phyloP scores from a whole-genome alignment of 2,113 vertebrate genomes.

The Festucalex cinctus region DNA sequence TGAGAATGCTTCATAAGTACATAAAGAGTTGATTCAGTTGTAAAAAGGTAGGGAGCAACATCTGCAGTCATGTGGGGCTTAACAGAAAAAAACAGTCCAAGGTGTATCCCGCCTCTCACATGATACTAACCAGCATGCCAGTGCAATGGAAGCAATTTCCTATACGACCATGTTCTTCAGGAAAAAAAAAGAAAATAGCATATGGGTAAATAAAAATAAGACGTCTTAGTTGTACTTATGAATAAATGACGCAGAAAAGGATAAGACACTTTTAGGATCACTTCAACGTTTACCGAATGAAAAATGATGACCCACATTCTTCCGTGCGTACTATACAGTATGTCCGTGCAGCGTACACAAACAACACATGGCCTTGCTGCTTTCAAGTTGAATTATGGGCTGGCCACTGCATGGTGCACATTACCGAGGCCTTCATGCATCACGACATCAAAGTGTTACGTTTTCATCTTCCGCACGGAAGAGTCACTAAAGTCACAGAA shows the following conservation, averaged over 20 bases:
- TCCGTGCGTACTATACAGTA: slow-evolving; percentile 9
- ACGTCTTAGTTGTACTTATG: neutral
- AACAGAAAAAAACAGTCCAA: too few species aligned
- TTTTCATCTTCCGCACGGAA: slow-evolving; percentile 22
- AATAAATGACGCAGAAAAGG: slow-evolving; percentile 10
- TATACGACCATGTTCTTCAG: neutral
- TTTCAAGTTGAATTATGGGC: too few species aligned
- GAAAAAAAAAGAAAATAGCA: neutral
- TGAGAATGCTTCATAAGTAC: too few species aligned
- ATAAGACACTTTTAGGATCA: neutral
- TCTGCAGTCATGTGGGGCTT: too few species aligned
- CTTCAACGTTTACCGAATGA: slow-evolving; percentile 37
- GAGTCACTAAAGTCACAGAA: slow-evolving; percentile 39
- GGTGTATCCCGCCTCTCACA: neutral
- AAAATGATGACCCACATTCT: slow-evolving; percentile 26
- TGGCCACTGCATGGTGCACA: slow-evolving; percentile 26
- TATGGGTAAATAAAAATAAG: neutral
- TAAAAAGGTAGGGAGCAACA: too few species aligned
- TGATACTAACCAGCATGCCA: neutral
- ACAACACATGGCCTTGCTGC: slow-evolving; percentile 29
- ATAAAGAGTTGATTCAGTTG: too few species aligned
- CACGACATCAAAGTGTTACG: slow-evolving; percentile 36
- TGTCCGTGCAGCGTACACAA: slow-evolving; percentile 26
- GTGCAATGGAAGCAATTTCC: neutral
- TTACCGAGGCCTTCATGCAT: slow-evolving; percentile 31